phyloP scores from a whole-genome alignment of 2,797 vertebrate species.

The Xerus rutilus region DNA sequence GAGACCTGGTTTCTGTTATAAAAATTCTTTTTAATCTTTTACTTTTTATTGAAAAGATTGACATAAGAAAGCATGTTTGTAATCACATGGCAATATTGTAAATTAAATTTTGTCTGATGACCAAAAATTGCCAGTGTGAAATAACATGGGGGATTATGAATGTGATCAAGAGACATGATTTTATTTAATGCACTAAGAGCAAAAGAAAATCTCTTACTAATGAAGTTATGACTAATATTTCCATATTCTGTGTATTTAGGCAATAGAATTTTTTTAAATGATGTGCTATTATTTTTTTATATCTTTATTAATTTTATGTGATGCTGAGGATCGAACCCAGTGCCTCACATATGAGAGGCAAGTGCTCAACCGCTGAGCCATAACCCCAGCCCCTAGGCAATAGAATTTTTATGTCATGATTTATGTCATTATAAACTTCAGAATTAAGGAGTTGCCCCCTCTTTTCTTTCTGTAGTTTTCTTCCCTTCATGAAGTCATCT shows the following conservation, averaged over 20 bases:
- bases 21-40: not conserved
- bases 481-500: accelerated
- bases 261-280: not conserved
- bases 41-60: not conserved
- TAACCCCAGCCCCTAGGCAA: too few species aligned
- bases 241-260: not conserved
- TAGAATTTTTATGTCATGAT: not conserved
- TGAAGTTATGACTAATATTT: not conserved
- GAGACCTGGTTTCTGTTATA: not conserved
- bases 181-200: not conserved
- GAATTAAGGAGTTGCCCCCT: not conserved
- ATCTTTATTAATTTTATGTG: too few species aligned
- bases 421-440: not conserved
- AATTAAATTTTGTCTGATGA: not conserved
- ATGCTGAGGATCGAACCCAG: too few species aligned
- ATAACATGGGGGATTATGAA: not conserved
- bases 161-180: not conserved
- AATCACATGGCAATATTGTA: not conserved
- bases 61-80: not conserved
- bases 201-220: not conserved
- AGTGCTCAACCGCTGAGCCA: too few species aligned
- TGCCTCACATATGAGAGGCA: too few species aligned
- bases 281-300: too few species aligned
- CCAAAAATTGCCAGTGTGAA: not conserved
- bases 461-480: constrained; percentile 47